Evolutionary conservation across 1,140 invertebrate genomes (phyloP).

Genomic region (Anthonomus grandis): DNA sequence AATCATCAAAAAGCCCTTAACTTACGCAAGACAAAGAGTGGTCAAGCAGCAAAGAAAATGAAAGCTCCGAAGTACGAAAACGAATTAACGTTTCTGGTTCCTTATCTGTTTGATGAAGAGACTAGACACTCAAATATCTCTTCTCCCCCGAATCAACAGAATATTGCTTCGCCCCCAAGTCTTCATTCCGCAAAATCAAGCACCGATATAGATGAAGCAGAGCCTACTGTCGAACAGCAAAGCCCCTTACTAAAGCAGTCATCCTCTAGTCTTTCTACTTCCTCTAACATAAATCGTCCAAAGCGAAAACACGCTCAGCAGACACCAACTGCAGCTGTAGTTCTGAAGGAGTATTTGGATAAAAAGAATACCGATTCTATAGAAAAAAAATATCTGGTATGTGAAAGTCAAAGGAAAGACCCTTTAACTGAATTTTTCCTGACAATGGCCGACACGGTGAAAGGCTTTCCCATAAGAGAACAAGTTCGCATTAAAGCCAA

Average conservation of each 20-base stretch:
- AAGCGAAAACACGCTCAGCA: too few species aligned
- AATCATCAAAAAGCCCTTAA: slow-evolving; percentile 5
- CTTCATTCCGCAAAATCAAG: neutral
- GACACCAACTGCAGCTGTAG: too few species aligned
- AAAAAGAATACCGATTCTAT: too few species aligned
- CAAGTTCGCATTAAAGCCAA: too few species aligned
- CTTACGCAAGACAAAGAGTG: slow-evolving; percentile 29
- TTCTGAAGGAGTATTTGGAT: too few species aligned
- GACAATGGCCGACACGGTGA: slow-evolving; percentile 20
- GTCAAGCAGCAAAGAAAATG: slow-evolving; percentile 19
- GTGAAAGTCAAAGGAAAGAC: slow-evolving; percentile 1
- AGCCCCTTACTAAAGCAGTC: too few species aligned
- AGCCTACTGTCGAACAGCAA: neutral
- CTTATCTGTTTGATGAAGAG: slow-evolving; percentile 26
- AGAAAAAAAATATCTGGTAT: neutral
- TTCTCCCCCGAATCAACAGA: neutral
- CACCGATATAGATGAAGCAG: slow-evolving; percentile 9
- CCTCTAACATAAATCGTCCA: neutral
- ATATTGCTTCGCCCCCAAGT: neutral
- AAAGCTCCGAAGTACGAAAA: slow-evolving; percentile 29
- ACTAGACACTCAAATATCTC: slow-evolving; percentile 15
- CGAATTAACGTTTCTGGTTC: slow-evolving; percentile 25
- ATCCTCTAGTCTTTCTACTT: neutral
- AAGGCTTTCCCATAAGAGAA: slow-evolving; percentile 19
- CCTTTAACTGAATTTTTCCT: slow-evolving; percentile 20